These are phyloP conservation scores for Prionace glauca DNA, from an alignment of 2,797 vertebrate species.

Conservation along the genomic window DNA sequence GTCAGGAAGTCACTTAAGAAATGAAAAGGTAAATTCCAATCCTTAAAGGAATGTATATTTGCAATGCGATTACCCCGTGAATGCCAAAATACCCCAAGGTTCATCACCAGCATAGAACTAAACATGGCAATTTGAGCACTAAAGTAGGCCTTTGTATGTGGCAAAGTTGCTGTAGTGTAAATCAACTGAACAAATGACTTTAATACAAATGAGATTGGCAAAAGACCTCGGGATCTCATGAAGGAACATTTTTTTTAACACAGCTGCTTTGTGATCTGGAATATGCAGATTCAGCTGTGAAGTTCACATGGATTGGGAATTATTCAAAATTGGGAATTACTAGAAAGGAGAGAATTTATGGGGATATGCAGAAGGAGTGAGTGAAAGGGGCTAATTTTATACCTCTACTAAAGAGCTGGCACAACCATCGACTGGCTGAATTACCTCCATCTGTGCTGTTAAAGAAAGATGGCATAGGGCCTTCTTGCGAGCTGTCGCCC, in stretches of 20 bases:
- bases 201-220: background rate
- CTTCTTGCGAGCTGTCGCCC: too few relatives aligned
- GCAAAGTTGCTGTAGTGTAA: background rate
- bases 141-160: background rate
- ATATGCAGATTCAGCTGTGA: background rate
- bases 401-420: background rate
- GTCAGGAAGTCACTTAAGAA: background rate
- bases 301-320: background rate
- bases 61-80: background rate
- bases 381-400: background rate
- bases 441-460: too few relatives aligned
- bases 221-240: background rate
- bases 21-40: background rate
- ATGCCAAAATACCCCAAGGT: background rate
- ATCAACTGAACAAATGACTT: background rate
- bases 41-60: background rate
- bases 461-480: too few relatives aligned
- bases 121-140: background rate
- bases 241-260: background rate
- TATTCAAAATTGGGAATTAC: background rate
- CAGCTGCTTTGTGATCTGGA: background rate
- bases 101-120: background rate
- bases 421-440: background rate
- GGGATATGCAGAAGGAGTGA: background rate
- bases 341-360: background rate